phyloP scores from a whole-genome alignment of 2,797 vertebrate species.

The Tolypeutes matacus region DNA sequence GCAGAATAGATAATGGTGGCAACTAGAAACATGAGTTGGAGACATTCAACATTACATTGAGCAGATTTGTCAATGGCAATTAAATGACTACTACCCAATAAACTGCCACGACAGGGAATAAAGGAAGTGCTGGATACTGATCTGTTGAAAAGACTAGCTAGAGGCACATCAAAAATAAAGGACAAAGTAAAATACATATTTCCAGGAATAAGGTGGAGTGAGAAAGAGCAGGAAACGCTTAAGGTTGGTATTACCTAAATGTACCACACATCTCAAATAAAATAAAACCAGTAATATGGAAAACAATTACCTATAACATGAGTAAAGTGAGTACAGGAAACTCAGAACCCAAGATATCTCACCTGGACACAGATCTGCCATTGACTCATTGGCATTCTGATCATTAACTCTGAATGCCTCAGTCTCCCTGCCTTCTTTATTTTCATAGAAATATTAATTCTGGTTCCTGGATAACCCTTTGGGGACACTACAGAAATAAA shows the following conservation, averaged over 20 bases:
- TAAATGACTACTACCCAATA: neutral
- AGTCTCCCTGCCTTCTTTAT: neutral
- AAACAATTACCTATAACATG: conserved; percentile 11
- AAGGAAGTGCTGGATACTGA: neutral
- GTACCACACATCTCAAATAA: neutral
- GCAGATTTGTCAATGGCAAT: neutral
- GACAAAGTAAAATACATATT: neutral
- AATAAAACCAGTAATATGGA: neutral
- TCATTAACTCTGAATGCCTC: neutral
- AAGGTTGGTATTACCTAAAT: neutral
- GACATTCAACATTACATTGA: neutral
- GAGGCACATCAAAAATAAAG: neutral
- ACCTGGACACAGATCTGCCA: neutral
- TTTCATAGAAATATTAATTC: neutral
- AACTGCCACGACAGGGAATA: neutral
- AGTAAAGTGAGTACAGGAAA: neutral
- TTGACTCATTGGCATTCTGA: neutral
- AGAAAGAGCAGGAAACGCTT: conserved; percentile 35
- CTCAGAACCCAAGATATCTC: neutral
- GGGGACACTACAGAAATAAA: neutral
- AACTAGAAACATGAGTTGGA: neutral
- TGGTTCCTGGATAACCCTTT: neutral
- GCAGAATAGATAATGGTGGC: neutral
- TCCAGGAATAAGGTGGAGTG: neutral
- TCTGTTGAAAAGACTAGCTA: neutral